Evolutionary conservation across 2,797 vertebrate species (phyloP).

Genomic region (Capromys pilorides): DNA sequence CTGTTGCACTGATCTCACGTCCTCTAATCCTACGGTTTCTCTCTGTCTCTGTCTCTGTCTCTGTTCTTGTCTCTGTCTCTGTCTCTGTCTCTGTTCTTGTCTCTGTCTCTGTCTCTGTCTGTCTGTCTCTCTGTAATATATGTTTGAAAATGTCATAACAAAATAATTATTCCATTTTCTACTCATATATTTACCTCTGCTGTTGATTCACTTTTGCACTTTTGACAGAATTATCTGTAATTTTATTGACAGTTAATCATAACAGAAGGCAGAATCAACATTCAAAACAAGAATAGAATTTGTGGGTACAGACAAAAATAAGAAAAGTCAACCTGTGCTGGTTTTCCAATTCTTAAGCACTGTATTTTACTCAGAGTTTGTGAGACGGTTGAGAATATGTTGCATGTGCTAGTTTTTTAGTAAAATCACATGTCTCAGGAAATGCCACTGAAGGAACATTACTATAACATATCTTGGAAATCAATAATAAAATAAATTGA

Average conservation of each 20-base stretch:
- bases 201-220: not conserved
- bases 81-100: not conserved
- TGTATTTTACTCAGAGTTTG: not conserved
- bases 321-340: not conserved
- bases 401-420: not conserved
- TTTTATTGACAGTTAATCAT: not conserved
- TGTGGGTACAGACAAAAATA: not conserved
- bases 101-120: too few relatives aligned
- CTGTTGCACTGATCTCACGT: not conserved
- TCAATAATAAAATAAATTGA: not conserved
- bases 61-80: rapidly evolving
- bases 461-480: not conserved
- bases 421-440: not conserved
- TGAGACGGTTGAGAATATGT: not conserved
- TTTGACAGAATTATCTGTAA: not conserved
- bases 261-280: not conserved
- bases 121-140: not conserved
- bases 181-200: not conserved
- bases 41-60: not conserved
- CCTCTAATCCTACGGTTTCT: not conserved
- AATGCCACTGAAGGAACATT: not conserved
- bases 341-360: not conserved
- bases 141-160: not conserved
- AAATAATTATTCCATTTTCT: not conserved
- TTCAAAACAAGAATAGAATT: not conserved